phyloP scores from a whole-genome alignment of 1,140 invertebrate species.

The Augochlora pura region DNA sequence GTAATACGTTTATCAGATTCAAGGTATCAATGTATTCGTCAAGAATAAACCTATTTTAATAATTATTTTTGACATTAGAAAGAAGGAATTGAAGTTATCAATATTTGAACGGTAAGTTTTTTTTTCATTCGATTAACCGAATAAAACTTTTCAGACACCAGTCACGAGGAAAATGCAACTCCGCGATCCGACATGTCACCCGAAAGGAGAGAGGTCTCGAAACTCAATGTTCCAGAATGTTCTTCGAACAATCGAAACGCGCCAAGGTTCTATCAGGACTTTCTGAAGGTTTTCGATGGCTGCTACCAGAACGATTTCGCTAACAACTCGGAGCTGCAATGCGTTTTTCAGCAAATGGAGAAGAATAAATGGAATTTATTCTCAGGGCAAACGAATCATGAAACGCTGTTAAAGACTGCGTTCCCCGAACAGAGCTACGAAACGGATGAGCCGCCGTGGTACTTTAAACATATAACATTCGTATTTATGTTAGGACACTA shows the following conservation, averaged over 20 bases:
- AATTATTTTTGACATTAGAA: no score
- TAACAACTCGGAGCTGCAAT: conserved; percentile 27
- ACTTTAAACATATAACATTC: no score
- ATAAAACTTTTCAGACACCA: neutral
- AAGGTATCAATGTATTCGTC: no score
- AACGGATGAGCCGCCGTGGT: no score
- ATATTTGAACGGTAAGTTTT: no score
- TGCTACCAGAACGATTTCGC: conserved; percentile 33
- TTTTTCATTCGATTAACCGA: no score
- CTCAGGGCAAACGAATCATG: neutral
- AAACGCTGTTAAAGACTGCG: neutral
- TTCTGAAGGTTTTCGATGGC: conserved; percentile 31
- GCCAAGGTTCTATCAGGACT: conserved; percentile 20
- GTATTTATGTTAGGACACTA: no score
- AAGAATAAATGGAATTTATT: conserved; percentile 32
- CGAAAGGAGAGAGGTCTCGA: neutral
- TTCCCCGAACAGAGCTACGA: neutral
- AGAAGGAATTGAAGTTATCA: no score
- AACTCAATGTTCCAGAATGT: neutral
- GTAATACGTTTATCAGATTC: no score
- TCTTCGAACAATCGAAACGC: neutral
- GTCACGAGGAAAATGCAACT: neutral
- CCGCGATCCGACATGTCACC: no score
- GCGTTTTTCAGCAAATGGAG: conserved; percentile 12
- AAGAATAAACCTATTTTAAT: no score